phyloP scores from a whole-genome alignment of 2,888 invertebrate genomes.

The Anodontia alba region DNA sequence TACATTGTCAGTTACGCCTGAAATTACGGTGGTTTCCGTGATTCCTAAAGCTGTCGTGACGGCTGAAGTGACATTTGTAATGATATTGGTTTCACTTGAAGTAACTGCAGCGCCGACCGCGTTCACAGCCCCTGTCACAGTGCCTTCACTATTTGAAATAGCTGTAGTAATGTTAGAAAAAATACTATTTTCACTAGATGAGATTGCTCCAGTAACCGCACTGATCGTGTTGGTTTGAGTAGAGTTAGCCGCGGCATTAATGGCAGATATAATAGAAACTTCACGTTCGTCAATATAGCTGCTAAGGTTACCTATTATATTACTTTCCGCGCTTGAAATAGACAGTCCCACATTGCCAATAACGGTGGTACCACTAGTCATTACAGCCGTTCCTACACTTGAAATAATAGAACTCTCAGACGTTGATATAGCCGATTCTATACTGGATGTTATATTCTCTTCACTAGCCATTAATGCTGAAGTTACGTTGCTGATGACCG shows the following conservation, averaged over 20 bases:
- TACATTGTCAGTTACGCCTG: neutral
- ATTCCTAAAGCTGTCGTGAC: neutral
- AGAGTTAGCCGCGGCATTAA: neutral
- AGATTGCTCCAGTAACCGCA: neutral
- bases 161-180: neutral
- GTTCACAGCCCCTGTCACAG: neutral
- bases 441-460: neutral
- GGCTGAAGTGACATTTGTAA: neutral
- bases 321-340: neutral
- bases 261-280: neutral
- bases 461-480: neutral
- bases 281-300: neutral
- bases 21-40: neutral
- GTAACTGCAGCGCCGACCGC: neutral
- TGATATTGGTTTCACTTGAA: neutral
- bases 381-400: neutral
- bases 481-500: neutral
- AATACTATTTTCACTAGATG: neutral
- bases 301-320: neutral
- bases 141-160: neutral
- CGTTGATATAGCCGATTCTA: neutral
- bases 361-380: neutral
- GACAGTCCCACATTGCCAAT: neutral
- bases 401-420: neutral
- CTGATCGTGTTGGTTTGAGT: neutral